Evolutionary conservation across 2,797 vertebrate species (phyloP).

Genomic region (Oceanodroma leucorhoa): DNA sequence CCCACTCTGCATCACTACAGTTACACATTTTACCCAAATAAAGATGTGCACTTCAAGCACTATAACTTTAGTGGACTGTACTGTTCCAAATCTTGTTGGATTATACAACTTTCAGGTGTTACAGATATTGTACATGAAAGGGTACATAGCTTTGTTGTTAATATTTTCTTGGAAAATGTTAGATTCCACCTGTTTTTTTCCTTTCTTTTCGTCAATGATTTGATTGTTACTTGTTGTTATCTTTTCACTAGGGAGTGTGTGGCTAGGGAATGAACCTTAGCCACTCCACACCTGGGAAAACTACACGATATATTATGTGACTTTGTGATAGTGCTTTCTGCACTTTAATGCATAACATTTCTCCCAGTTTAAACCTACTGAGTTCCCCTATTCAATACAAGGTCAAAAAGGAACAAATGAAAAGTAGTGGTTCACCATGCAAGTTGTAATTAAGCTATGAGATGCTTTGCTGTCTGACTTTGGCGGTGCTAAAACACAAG

Average conservation of each 20-base stretch:
- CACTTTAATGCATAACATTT: background rate
- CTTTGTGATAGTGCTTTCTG: background rate
- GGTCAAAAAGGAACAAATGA: background rate
- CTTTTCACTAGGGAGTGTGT: background rate
- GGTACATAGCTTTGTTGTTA: background rate
- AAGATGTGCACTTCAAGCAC: background rate
- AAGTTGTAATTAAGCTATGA: background rate
- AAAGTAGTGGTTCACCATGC: background rate
- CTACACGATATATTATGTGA: background rate
- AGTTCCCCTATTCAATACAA: background rate
- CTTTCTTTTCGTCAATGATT: background rate
- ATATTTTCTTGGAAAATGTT: background rate
- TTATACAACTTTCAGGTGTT: background rate
- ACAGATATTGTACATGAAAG: background rate
- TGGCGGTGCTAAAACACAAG: background rate
- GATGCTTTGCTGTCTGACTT: background rate
- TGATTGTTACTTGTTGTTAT: background rate
- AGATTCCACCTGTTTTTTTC: background rate
- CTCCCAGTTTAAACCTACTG: background rate
- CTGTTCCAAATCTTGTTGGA: background rate
- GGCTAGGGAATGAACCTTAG: background rate
- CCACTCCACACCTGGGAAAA: background rate
- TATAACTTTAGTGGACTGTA: background rate
- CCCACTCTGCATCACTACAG: background rate
- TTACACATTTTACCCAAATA: background rate